Evolutionary conservation across 2,797 vertebrate genomes (phyloP), one percentile per base, ranked within the genome.

Genomic region (Trematocara caparti): DNA sequence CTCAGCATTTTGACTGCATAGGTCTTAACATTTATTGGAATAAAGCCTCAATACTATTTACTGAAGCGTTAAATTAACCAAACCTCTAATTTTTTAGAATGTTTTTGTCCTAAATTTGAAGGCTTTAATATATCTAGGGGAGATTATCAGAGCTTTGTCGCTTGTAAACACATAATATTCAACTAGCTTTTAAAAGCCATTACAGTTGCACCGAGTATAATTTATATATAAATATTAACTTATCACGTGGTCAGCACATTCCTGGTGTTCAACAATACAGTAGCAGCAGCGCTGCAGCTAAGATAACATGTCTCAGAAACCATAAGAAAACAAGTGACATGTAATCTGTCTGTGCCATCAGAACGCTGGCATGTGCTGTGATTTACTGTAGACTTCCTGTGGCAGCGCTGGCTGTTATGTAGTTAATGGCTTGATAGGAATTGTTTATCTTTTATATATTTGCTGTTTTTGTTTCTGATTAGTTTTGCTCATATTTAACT

Each of bases 281-380:
- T 24, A 82, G 75, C 81, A 83, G 75, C 75, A 79, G 75, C 5
- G 9, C 51, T 34, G 45, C 13, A 24, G 57, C 53, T 11, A 57
- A 80, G 55, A 85, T 83, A 84, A 78, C 9, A 15, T n/a, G 69
- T 73, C 21, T 76, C 43, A 79, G n/a, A 82, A 85, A 77, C 64
- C 82, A 89, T 90, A 86, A 90, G 90, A 85, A 75, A 79, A 53
- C 17, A 36, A 62, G 10, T 62, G 47, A 80, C 45, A 13, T 24
- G 36, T 80, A 80, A 92, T 91, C 79, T 48, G 69, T 78, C 15
- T 74, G 73, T 15, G 14, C 5, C 84, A 86, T 82, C 85, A 81
- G 75, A 73, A 86, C 84, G 8, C 57, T 74, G 83, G 49, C n/a
- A 83, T 91, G 88, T 81, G 48, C 32, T 71, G n/a, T 83, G 75